Percentiles rank a stretch among this genome's conserved stretches.
Conservation (phyloP, 1,140 invertebrate genomes). For the Drosophila triauraria region DNA sequence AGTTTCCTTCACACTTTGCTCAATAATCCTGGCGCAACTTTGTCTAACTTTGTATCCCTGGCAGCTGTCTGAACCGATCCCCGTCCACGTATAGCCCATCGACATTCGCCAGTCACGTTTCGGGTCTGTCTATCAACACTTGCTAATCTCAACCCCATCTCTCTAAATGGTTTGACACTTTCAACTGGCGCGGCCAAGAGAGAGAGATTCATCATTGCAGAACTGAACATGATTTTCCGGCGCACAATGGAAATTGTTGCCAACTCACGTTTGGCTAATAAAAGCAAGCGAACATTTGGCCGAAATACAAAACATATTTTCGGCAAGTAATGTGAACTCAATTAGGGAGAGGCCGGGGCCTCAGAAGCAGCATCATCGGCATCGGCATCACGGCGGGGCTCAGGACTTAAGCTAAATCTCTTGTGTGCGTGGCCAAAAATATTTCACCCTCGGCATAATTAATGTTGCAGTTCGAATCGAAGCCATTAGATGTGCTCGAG, state of each 20-base stretch:
- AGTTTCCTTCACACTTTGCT: slow-evolving; percentile 13
- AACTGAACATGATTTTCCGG: slow-evolving; percentile 34
- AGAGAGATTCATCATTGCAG: slow-evolving; percentile 45
- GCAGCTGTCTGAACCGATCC: slow-evolving; percentile 30
- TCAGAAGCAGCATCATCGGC: slow-evolving; percentile 18
- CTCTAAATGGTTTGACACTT: slow-evolving; percentile 55
- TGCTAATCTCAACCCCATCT: slow-evolving; percentile 54
- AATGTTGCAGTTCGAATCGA: slow-evolving; percentile 38
- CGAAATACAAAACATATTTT: slow-evolving; percentile 61
- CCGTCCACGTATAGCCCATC: slow-evolving; percentile 23
- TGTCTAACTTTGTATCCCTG: slow-evolving; percentile 38
- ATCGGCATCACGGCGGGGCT: background rate
- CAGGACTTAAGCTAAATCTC: slow-evolving; percentile 34
- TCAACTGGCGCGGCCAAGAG: slow-evolving; percentile 30
- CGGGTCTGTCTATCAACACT: slow-evolving; percentile 51
- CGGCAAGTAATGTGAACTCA: slow-evolving; percentile 81
- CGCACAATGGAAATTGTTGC: slow-evolving; percentile 56
- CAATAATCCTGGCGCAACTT: slow-evolving; percentile 22
- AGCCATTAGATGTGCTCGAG: slow-evolving; percentile 40
- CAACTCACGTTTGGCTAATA: slow-evolving; percentile 80
- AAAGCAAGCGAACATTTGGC: slow-evolving; percentile 62
- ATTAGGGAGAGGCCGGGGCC: slow-evolving; percentile 47
- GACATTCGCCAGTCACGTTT: slow-evolving; percentile 46
- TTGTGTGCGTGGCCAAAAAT: slow-evolving; percentile 38
- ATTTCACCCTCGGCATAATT: slow-evolving; percentile 33